Conservation (phyloP, 1,140 invertebrate genomes). For the Zaprionus ornatus region DNA sequence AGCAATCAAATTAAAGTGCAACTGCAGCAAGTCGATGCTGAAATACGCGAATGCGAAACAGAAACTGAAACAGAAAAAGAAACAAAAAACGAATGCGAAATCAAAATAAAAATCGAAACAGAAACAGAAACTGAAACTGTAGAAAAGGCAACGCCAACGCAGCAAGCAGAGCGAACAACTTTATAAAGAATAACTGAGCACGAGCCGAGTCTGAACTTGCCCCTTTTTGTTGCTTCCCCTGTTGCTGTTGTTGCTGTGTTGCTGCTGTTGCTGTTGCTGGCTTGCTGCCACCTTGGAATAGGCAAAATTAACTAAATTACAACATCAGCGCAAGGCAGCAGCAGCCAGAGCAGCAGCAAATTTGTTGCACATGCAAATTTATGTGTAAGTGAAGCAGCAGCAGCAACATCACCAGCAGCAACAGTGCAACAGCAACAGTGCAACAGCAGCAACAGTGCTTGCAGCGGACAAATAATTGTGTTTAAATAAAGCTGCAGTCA, state of each 20-base stretch:
- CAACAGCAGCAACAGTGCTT: constrained; percentile 11
- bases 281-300: constrained; percentile 78
- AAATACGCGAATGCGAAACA: constrained; percentile 2
- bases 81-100: constrained; percentile 18
- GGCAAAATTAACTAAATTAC: constrained; percentile 83
- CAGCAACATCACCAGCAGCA: constrained; percentile 39
- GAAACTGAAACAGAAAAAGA: constrained; percentile 30
- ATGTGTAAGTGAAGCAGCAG: constrained; percentile 76
- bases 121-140: constrained; percentile 1
- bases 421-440: background rate
- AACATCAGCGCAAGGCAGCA: constrained; percentile 67
- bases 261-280: constrained; percentile 55
- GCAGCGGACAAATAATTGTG: constrained; percentile 72
- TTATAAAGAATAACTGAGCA: constrained; percentile 66
- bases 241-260: background rate
- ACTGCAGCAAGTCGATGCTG: constrained; percentile 43
- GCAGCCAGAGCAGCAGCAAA: constrained; percentile 60
- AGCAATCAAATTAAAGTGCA: constrained; percentile 75
- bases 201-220: constrained; percentile 57
- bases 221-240: constrained; percentile 3
- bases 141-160: constrained; percentile 69
- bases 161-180: constrained; percentile 65
- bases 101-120: constrained; percentile 58
- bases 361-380: constrained; percentile 82
- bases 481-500: constrained; percentile 75